Conservation (phyloP, 2,888 invertebrate genomes). For the Ashinkailepas kermadecensis region DNA sequence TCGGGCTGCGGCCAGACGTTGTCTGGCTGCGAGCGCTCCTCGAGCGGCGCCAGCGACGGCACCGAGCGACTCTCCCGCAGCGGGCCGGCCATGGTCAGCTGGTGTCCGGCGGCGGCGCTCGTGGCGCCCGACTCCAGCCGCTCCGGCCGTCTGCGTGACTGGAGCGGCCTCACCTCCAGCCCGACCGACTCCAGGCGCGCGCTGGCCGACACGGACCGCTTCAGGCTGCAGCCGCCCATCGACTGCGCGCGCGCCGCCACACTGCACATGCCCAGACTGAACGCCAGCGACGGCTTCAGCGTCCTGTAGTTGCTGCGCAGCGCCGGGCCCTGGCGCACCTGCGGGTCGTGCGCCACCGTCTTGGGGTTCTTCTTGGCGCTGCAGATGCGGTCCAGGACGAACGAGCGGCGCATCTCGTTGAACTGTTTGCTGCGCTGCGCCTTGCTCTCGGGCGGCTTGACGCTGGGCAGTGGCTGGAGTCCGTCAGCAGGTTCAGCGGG, state of each 20-base stretch:
- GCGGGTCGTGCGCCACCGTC: neutral
- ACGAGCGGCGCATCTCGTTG: slow-evolving; percentile 20
- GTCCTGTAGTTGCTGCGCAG: slow-evolving; percentile 11
- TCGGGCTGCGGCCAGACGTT: too few species aligned
- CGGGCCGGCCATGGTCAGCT: neutral
- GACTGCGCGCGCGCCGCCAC: neutral
- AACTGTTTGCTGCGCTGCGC: neutral
- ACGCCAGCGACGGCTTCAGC: slow-evolving; percentile 7
- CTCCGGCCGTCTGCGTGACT: too few species aligned
- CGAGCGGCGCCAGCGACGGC: neutral
- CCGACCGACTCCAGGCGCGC: neutral
- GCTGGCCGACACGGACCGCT: neutral
- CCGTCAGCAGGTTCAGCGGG: neutral
- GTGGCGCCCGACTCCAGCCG: neutral
- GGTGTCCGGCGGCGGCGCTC: neutral
- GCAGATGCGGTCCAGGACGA: slow-evolving; percentile 14
- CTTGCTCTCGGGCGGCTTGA: neutral
- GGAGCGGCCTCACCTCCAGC: too few species aligned
- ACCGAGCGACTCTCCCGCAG: slow-evolving; percentile 9
- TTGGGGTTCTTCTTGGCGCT: neutral
- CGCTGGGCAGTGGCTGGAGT: neutral
- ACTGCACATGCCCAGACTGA: neutral
- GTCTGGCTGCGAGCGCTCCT: neutral
- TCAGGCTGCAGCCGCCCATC: neutral
- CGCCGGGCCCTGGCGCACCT: neutral